Percentiles rank a stretch among this genome's conserved stretches.
Conservation (phyloP, 2,888 invertebrate species). For the Tenthredo distinguenda region DNA sequence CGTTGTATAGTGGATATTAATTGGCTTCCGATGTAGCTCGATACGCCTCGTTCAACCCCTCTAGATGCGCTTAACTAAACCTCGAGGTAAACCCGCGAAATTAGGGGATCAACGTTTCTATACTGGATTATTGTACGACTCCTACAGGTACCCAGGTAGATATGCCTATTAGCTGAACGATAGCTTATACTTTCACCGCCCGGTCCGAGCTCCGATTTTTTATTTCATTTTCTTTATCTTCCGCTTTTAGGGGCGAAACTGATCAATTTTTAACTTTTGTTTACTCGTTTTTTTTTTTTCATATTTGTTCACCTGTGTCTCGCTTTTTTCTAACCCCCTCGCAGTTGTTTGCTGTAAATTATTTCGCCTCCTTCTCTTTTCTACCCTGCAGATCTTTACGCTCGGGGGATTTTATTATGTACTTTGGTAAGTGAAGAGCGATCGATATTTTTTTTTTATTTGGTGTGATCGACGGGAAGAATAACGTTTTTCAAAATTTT, state of each 20-base stretch:
- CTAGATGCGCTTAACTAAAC: not conserved
- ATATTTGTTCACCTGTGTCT: too few relatives aligned
- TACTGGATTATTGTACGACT: slow-evolving; percentile 62
- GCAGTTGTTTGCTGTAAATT: not conserved
- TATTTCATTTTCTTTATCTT: not conserved
- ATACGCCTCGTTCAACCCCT: slow-evolving; percentile 56
- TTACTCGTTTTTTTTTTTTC: not conserved
- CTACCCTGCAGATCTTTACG: too few relatives aligned
- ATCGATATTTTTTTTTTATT: too few relatives aligned
- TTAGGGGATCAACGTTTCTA: slow-evolving; percentile 68
- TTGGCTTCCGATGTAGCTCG: slow-evolving; percentile 73
- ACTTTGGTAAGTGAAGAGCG: too few relatives aligned
- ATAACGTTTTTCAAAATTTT: too few relatives aligned
- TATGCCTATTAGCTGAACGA: not conserved
- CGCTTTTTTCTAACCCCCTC: too few relatives aligned
- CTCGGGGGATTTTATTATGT: too few relatives aligned
- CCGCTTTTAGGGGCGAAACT: not conserved
- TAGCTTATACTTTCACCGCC: not conserved
- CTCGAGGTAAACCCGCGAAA: slow-evolving; percentile 61
- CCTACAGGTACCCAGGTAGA: not conserved
- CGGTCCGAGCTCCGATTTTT: not conserved
- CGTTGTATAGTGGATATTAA: slow-evolving; percentile 67
- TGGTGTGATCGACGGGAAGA: too few relatives aligned
- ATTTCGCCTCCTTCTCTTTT: not conserved
- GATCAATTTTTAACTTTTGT: not conserved